These are phyloP conservation scores for Phalera bucephala DNA, from an alignment of 2,888 invertebrate species.

Conservation along the genomic window DNA sequence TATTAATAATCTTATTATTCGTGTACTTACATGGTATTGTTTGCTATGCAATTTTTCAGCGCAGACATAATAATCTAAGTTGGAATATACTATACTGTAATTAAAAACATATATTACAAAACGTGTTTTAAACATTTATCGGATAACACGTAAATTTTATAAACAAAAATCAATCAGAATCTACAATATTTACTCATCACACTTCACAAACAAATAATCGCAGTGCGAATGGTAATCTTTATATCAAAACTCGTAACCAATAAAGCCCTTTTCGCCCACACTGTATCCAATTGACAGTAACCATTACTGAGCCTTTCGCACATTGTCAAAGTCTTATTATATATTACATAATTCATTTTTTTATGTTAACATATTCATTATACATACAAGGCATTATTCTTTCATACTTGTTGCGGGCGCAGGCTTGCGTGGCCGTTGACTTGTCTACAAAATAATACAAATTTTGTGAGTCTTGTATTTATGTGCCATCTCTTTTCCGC, in stretches of 20 bases:
- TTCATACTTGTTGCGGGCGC: constrained; percentile 56
- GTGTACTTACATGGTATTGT: too few species aligned
- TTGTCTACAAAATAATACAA: neutral
- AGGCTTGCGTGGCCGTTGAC: constrained; percentile 15
- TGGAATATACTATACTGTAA: too few species aligned
- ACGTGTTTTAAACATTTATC: too few species aligned
- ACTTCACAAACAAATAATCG: constrained; percentile 6
- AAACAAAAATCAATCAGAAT: too few species aligned
- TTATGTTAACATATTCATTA: constrained; percentile 62
- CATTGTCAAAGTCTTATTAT: constrained; percentile 70
- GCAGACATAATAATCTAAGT: too few species aligned
- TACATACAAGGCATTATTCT: constrained; percentile 73
- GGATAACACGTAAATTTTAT: too few species aligned
- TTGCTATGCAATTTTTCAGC: too few species aligned
- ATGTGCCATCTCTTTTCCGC: too few species aligned
- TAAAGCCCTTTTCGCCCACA: constrained; percentile 60
- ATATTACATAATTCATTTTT: constrained; percentile 77
- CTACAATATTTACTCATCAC: too few species aligned
- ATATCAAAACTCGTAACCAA: constrained; percentile 27
- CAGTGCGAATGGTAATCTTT: constrained; percentile 13
- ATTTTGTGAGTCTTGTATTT: too few species aligned
- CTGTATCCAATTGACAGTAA: constrained; percentile 65
- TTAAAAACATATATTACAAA: too few species aligned
- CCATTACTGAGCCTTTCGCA: constrained; percentile 58
- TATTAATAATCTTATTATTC: too few species aligned